Evolutionary conservation across 53 echinoderm and acorn worm species (phyloP).

Genomic region (Stichopus horrens): DNA sequence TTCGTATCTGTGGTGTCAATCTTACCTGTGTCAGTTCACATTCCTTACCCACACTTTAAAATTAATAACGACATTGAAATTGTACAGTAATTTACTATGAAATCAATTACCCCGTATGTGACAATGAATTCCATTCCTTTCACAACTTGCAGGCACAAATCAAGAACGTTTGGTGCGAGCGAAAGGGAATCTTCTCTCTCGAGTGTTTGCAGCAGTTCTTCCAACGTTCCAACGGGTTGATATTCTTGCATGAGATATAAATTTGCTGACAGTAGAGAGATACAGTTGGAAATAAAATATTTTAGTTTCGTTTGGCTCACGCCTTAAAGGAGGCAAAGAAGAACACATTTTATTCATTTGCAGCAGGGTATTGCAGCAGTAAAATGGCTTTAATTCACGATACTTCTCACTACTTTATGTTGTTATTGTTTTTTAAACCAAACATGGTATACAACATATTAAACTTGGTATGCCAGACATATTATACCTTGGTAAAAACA

Average conservation of each 20-base stretch:
- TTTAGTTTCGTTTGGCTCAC: no score
- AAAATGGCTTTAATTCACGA: no score
- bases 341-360: no score
- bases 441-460: no score
- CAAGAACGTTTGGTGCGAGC: background rate
- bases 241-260: background rate
- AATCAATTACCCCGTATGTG: background rate
- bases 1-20: background rate
- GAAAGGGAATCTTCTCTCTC: background rate
- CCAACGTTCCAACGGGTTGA: background rate
- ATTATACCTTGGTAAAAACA: no score
- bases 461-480: no score
- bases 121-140: conserved; percentile 8
- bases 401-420: no score
- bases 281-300: no score
- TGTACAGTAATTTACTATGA: no score
- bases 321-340: no score
- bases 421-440: no score
- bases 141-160: background rate
- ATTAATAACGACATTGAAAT: background rate
- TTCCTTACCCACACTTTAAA: background rate
- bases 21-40: background rate
- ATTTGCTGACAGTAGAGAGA: background rate
- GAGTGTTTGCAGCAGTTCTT: background rate
- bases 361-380: no score